Evolutionary conservation across 35 echinoderm and acorn worm species (phyloP), one percentile per base, ranked within the genome.

Genomic region (Apostichopus californicus): DNA sequence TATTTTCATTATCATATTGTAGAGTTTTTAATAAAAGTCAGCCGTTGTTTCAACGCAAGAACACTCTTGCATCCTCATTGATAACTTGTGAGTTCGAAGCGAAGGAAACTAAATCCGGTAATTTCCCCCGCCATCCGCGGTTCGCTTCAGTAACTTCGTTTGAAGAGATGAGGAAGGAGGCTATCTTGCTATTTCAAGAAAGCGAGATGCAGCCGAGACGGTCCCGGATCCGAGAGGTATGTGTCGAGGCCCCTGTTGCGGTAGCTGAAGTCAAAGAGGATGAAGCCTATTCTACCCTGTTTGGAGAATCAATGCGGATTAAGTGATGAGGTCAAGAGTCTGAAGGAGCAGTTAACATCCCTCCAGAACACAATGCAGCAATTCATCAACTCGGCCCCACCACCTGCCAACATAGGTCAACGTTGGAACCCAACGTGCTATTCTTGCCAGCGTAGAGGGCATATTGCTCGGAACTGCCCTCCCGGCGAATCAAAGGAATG

Each of bases 101-200:
- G 25, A 25, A 25, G 25, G 25, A 25, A 0, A 0, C 25, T 25
- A 25, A 25, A 25, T 25, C 25, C 25, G 25, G 25, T 25, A 25
- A 25, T 25, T 25, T 25, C 25, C 25, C 25, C 25, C 25, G 25
- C 25, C 25, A 25, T 25, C 25, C 25, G 25, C 25, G 25, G 25
- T 25, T 25, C 25, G 25, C 25, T 25, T 56, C n/a, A 90, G 73
- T 18, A 7, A 91, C 54, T 25, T 21, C 57, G 8, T 94, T 94
- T 65, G 57, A 83, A 7, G 80, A 91, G 21, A 94, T 94, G 88
- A 21, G 88, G 28, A 77, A 81, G 63, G 93, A 94, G 66, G 93
- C 88, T 12, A n/a, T 91, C 17, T 55, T 79, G 65, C 64, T 91
- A 15, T 94, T 94, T 58, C 20, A 72, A 13, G 77, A 94, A 21